phyloP scores from a whole-genome alignment of 2,888 invertebrate genomes.

The Chalcis sispes region DNA sequence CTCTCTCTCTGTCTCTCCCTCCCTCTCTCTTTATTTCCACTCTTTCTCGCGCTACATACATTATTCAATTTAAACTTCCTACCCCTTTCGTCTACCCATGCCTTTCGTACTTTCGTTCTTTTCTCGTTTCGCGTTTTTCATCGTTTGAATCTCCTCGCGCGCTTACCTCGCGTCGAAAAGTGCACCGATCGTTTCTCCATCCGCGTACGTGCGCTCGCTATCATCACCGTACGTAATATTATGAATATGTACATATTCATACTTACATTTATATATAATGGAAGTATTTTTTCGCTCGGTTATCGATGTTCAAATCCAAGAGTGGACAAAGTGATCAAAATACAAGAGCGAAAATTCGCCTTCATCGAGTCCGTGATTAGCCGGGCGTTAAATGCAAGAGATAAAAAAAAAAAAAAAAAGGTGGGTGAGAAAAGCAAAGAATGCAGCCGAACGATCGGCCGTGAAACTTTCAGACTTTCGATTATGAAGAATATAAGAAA shows the following conservation, averaged over 20 bases:
- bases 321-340: background rate
- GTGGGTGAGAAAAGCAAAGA: background rate
- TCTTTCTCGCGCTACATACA: slow-evolving; percentile 45
- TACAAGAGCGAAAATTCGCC: slow-evolving; percentile 7
- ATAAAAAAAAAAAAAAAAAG: background rate
- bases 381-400: background rate
- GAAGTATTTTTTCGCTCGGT: slow-evolving; percentile 15
- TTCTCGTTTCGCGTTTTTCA: slow-evolving; percentile 35
- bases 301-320: background rate
- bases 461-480: slow-evolving; percentile 17
- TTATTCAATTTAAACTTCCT: slow-evolving; percentile 54
- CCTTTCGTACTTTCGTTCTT: slow-evolving; percentile 38
- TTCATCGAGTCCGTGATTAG: slow-evolving; percentile 19
- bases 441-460: too few relatives aligned
- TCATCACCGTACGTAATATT: too few relatives aligned
- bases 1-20: background rate
- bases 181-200: background rate
- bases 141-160: too few relatives aligned
- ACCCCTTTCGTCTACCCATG: slow-evolving; percentile 21
- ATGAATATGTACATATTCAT: too few relatives aligned
- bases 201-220: background rate
- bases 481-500: background rate
- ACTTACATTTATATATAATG: background rate
- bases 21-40: background rate
- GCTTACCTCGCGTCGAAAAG: background rate